Evolutionary conservation across 2,888 invertebrate genomes (phyloP), one percentile per base, ranked within the genome.

Genomic region (Zhuqinia jingwanae): DNA sequence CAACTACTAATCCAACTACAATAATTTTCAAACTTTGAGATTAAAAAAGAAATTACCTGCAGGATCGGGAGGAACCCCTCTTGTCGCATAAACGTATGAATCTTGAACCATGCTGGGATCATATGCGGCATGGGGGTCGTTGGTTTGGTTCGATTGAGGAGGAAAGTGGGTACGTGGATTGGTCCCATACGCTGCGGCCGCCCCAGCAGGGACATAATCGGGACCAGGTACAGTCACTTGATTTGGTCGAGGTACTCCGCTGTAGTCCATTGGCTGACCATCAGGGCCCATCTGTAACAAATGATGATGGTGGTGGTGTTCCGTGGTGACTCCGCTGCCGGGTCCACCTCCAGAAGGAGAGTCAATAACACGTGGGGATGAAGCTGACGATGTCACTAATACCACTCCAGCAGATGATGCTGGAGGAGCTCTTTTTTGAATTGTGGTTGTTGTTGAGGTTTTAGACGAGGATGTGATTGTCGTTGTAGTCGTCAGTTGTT

Each of bases 231-330:
- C 90, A 90, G 87, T 89, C 88, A 89, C 90, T 88, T 89, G 89
- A 85, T 89, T 90, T 85, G 88, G 90, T 87, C 90, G 91, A 84
- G 90, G 88, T 85, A 90, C 88, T 89, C 89, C 88, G 81, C 89
- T 89, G 89, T 88, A 90, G 79, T 91, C 92, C 91, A 92, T 91
- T 89, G 91, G 92, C 91, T 91, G 92, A 63, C 92, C 93, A 92
- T 94, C 94, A 80, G 94, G 94, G 84, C 94, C 94, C 90, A 94
- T 92, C 90, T 92, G 92, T 80, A 92, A 90, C 90, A 85, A 81
- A 58, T 85, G 87, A 42, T 87, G 87, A 17, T 47, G 58, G 22
- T 65, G 63, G 25, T 73, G 76, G 76, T 27, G 81, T 5, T 78
- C 77, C 58, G 80, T 83, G 82, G 83, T 47, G 60, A 63, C 73